phyloP scores from a whole-genome alignment of 2,888 invertebrate genomes.

The Andrena praecox region DNA sequence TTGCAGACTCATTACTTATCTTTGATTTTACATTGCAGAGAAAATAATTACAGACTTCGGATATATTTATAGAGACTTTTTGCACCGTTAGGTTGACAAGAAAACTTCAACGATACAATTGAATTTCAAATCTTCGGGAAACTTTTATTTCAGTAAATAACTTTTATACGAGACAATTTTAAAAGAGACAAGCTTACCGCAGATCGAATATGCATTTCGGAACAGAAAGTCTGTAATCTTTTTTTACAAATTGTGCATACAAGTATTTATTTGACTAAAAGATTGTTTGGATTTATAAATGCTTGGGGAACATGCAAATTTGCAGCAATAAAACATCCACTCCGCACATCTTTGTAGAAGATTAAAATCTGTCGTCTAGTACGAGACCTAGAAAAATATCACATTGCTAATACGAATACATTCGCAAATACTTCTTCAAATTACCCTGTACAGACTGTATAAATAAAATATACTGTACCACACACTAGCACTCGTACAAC shows the following conservation, averaged over 20 bases:
- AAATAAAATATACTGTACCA: constrained; percentile 11
- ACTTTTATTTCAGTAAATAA: not conserved
- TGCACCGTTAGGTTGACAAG: not conserved
- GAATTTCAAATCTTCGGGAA: constrained; percentile 1
- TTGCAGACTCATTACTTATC: too few species aligned
- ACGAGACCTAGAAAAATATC: not conserved
- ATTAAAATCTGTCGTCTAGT: not conserved
- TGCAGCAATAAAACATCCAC: not conserved
- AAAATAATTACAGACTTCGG: not conserved
- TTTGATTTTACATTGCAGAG: not conserved
- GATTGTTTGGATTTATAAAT: not conserved
- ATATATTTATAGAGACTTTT: not conserved
- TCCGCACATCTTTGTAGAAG: not conserved
- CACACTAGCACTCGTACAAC: not conserved
- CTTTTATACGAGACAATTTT: constrained; percentile 8
- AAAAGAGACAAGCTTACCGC: not conserved
- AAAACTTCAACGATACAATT: not conserved
- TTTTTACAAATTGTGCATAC: not conserved
- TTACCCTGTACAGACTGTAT: not conserved
- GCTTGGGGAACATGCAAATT: not conserved
- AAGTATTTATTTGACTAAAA: not conserved
- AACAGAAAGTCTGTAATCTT: not conserved
- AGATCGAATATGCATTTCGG: constrained; percentile 10
- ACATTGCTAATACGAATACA: not conserved
- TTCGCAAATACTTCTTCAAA: not conserved